These are phyloP conservation scores for Megaceryle torquata DNA, from an alignment of 2,113 vertebrate species.

Conservation along the genomic window DNA sequence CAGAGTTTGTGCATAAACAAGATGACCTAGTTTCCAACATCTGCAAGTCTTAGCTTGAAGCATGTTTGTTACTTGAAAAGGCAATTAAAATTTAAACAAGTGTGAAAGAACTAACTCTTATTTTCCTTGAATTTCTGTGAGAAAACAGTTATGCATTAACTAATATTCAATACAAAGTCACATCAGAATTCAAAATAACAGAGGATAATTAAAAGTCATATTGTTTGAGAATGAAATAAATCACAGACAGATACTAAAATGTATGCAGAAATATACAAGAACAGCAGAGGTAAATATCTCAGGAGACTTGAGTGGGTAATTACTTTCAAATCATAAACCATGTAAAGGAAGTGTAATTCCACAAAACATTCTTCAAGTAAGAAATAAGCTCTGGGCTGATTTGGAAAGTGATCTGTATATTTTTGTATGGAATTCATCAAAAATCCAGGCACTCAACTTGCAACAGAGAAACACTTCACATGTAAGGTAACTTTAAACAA, in stretches of 20 bases:
- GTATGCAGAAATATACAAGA: background rate
- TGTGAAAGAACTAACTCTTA: slow-evolving; percentile 52
- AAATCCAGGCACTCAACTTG: background rate
- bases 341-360: background rate
- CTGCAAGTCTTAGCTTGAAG: slow-evolving; percentile 67
- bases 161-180: slow-evolving; percentile 45
- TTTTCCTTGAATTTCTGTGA: slow-evolving; percentile 38
- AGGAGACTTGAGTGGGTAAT: background rate
- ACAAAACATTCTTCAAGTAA: background rate
- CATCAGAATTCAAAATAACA: slow-evolving; percentile 36
- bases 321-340: background rate
- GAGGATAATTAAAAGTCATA: slow-evolving; percentile 29
- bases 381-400: background rate
- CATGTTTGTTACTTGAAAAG: slow-evolving; percentile 67
- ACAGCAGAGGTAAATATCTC: background rate
- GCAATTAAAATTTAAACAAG: slow-evolving; percentile 78
- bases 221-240: slow-evolving; percentile 20
- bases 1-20: slow-evolving; percentile 35
- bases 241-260: background rate
- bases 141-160: slow-evolving; percentile 21
- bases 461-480: background rate
- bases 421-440: background rate
- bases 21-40: slow-evolving; percentile 72
- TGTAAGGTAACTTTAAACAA: background rate
- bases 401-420: background rate